Conservation (phyloP, 2,888 invertebrate genomes). For the Lamellibrachia columna region DNA sequence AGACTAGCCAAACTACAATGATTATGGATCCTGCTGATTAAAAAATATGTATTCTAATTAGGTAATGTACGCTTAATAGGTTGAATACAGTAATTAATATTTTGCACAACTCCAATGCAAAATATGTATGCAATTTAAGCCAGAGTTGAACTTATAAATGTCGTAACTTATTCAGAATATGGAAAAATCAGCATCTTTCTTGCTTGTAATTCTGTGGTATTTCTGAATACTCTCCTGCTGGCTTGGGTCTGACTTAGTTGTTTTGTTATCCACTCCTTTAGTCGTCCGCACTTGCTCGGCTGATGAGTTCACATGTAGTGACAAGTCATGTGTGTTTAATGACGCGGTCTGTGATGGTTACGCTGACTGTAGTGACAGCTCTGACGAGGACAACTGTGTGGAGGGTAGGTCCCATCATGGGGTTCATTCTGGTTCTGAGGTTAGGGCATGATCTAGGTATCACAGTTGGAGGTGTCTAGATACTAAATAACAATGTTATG, state of each 20-base stretch:
- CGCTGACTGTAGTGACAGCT: conserved; percentile 74
- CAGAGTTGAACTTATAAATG: neutral
- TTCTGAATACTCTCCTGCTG: neutral
- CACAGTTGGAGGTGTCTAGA: neutral
- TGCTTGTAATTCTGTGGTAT: neutral
- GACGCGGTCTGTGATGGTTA: conserved; percentile 76
- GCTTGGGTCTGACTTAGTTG: neutral
- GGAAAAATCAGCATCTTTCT: neutral
- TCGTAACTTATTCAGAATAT: neutral
- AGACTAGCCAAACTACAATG: too few relatives aligned
- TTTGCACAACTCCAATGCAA: too few relatives aligned
- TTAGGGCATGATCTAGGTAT: neutral
- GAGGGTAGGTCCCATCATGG: conserved; percentile 39
- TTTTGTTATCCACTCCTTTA: neutral
- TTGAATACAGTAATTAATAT: too few relatives aligned
- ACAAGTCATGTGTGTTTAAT: neutral
- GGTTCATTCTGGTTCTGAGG: neutral
- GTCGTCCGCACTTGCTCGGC: neutral
- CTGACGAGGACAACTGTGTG: conserved; percentile 76
- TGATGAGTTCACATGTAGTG: neutral
- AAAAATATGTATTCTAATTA: too few relatives aligned
- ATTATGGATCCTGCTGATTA: too few relatives aligned
- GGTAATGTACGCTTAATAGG: too few relatives aligned
- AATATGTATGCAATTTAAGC: neutral
- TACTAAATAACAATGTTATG: neutral